Evolutionary conservation across 2,797 vertebrate genomes (phyloP).

Genomic region (Sciurus vulgaris): DNA sequence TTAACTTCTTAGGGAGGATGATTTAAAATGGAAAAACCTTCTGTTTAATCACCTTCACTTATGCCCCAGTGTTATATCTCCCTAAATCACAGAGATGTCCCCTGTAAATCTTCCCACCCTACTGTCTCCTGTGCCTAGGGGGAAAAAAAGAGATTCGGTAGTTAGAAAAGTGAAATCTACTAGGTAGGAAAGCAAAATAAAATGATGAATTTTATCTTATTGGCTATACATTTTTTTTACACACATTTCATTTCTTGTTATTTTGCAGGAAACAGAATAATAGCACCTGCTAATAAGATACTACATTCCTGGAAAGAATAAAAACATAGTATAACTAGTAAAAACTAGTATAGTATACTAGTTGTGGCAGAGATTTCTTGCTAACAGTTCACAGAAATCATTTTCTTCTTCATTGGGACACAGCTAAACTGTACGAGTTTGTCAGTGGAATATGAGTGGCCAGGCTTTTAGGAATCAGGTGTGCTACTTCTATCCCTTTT

Average conservation of each 20-base stretch:
- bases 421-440: background rate
- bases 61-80: background rate
- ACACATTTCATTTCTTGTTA: constrained; percentile 6
- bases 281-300: background rate
- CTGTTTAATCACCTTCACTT: background rate
- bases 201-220: background rate
- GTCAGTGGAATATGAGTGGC: background rate
- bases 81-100: background rate
- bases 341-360: background rate
- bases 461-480: background rate
- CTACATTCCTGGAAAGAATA: background rate
- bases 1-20: background rate
- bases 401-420: background rate
- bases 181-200: background rate
- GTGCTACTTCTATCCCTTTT: background rate
- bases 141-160: background rate
- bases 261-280: background rate
- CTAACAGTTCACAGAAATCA: background rate
- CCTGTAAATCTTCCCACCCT: background rate
- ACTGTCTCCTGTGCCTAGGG: background rate
- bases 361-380: background rate
- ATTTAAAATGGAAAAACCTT: background rate
- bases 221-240: background rate
- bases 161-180: background rate
- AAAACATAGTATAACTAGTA: too few relatives aligned